These are phyloP conservation scores for Limnephilus marmoratus DNA, from an alignment of 2,888 invertebrate species.

Conservation along the genomic window DNA sequence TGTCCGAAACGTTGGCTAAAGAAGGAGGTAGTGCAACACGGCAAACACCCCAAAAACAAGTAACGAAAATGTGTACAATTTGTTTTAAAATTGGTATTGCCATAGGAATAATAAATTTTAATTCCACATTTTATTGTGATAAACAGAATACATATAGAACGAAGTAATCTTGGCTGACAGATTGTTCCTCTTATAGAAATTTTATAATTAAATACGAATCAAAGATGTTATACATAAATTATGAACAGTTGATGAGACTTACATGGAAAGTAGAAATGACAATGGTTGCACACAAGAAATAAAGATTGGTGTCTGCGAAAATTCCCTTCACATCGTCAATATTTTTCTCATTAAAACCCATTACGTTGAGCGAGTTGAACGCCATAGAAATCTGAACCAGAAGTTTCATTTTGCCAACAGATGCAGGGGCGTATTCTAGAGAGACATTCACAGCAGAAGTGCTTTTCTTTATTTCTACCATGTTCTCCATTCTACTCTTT, in stretches of 20 bases:
- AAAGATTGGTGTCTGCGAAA: conserved; percentile 96
- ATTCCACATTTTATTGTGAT: neutral
- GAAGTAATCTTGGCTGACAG: neutral
- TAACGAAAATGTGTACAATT: too few relatives aligned
- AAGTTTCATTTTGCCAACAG: conserved; percentile 87
- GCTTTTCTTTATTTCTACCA: conserved; percentile 81
- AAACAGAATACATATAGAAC: neutral
- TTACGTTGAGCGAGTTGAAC: conserved; percentile 81
- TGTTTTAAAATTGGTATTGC: neutral
- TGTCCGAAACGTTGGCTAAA: too few relatives aligned
- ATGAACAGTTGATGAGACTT: conserved; percentile 73
- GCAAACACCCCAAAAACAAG: too few relatives aligned
- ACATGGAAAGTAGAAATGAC: conserved; percentile 95
- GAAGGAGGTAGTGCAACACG: too few relatives aligned
- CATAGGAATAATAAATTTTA: neutral
- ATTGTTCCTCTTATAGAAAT: neutral
- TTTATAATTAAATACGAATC: neutral
- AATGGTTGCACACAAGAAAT: conserved; percentile 92
- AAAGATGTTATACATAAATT: too few relatives aligned
- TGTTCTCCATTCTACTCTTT: conserved; percentile 86
- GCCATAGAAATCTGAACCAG: conserved; percentile 87
- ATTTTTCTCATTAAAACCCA: conserved; percentile 95
- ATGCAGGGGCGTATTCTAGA: conserved; percentile 85
- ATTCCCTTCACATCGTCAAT: conserved; percentile 97
- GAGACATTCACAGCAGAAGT: conserved; percentile 81